Base-by-base conservation (phyloP, 1,140 invertebrate species). In the Drosophila quadrilineata region DNA sequence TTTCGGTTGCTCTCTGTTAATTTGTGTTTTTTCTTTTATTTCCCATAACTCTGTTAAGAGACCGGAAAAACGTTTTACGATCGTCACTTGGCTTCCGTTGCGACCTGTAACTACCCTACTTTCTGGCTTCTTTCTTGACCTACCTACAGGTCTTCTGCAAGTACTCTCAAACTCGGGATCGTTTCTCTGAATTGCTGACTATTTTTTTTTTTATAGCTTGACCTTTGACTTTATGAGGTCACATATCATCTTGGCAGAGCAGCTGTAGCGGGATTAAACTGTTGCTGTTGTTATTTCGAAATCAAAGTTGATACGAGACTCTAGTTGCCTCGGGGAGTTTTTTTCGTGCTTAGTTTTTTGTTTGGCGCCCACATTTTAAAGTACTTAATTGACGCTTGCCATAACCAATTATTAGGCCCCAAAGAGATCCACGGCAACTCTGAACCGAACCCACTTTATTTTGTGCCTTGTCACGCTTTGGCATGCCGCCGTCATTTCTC, bases 31-130 rank as follows among this genome's bases (percentile, higher is more conserved):
- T 57, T 54, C 36, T 50, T 79, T 80, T 54, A 56, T 66, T 73
- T 63, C 72, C 77, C 62, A 77, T 80, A 72, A 80, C 84, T 80
- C 84, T 84, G 31, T 40, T 77, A 82, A 77, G 48, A 59, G 84
- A 77, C 68, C 73, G 77, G 76, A 82, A 82, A 72, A 82, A 70
- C 69, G 69, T 65, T 77, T 80, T 72, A 56, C 41, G 49, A 43
- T 63, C 60, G 26, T 22, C 53, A 16, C 31, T 58, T 24, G 58
- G 73, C 73, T 80, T 84, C 72, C 76, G 67, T 50, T 43, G 12
- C 9, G 31, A 14, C 6, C 22, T n/a, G 19, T 6, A 6, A 1
- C 26, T 38, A 40, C 41, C 28, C 35, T 58, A n/a, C n/a, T n/a
- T n/a, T n/a, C 48, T 4, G 17, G 14, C 38, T 38, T 28, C 35